Conservation (phyloP, 2,113 vertebrate species). For the Poeciliopsis occidentalis region DNA sequence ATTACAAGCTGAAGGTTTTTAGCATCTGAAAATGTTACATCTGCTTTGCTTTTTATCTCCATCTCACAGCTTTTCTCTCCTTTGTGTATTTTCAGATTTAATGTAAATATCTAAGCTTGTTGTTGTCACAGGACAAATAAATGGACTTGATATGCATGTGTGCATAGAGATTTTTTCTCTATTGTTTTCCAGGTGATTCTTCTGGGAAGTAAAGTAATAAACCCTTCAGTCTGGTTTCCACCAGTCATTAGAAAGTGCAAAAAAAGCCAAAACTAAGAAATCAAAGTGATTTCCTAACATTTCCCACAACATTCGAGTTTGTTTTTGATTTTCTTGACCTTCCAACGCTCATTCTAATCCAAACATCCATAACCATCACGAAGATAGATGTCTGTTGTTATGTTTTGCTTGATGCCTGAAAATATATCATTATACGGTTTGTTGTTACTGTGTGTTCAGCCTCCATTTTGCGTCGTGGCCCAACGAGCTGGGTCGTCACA, state of each 20-base stretch:
- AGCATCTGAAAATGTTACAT: too few species aligned
- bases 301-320: not conserved
- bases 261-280: not conserved
- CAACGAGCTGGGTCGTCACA: conserved; percentile 3
- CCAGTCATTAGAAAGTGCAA: not conserved
- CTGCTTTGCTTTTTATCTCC: too few species aligned
- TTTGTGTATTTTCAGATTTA: not conserved
- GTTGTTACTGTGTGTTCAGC: conserved; percentile 5
- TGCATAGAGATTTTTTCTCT: not conserved
- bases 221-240: not conserved
- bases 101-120: not conserved
- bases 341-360: not conserved
- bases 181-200: not conserved
- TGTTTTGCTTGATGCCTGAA: conserved; percentile 10
- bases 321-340: conserved; percentile 4
- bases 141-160: too few species aligned
- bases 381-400: conserved; percentile 10
- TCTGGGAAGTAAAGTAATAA: not conserved
- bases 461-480: conserved; percentile 7
- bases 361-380: conserved; percentile 7
- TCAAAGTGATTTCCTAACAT: not conserved
- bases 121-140: not conserved
- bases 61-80: not conserved
- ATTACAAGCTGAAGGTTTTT: too few species aligned
- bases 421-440: conserved; percentile 3